Evolutionary conservation across 2,113 vertebrate species (phyloP).

Genomic region (Empidonax traillii): DNA sequence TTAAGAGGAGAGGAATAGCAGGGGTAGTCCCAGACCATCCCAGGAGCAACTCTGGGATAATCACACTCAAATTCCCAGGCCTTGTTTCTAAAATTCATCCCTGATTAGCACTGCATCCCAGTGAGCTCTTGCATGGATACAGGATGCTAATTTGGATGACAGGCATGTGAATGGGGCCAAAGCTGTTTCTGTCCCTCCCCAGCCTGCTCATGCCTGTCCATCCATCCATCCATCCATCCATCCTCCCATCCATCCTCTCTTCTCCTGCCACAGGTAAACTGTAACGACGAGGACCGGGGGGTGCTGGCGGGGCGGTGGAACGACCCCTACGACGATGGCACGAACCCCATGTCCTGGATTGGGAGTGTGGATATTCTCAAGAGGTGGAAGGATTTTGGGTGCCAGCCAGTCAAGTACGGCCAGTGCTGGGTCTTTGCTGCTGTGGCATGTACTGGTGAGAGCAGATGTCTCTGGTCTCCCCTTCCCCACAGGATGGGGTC

Average conservation of each 20-base stretch:
- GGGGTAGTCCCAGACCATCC: background rate
- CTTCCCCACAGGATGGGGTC: background rate
- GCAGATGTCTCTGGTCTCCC: accelerated
- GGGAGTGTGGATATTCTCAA: slow-evolving; percentile 90
- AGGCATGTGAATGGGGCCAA: background rate
- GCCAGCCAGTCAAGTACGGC: slow-evolving; percentile 86
- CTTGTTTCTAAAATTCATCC: background rate
- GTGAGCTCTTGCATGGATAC: background rate
- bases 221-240: too few relatives aligned
- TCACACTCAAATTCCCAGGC: background rate
- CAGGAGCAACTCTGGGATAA: background rate
- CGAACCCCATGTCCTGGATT: slow-evolving; percentile 87
- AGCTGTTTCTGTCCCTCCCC: too few relatives aligned
- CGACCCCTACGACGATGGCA: slow-evolving; percentile 75
- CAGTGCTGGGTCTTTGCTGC: slow-evolving; percentile 99
- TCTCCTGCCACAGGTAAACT: slow-evolving; percentile 82
- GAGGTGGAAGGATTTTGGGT: slow-evolving; percentile 78
- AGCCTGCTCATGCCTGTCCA: background rate
- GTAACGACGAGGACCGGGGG: slow-evolving; percentile 85
- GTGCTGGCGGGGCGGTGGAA: slow-evolving; percentile 87
- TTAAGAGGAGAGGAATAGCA: background rate
- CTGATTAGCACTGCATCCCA: background rate
- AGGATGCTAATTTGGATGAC: background rate
- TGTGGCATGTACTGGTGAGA: slow-evolving; percentile 88
- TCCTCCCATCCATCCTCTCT: background rate